Evolutionary conservation across 2,888 invertebrate species (phyloP), one percentile per base, ranked within the genome.

Genomic region (Eupithecia inturbata): DNA sequence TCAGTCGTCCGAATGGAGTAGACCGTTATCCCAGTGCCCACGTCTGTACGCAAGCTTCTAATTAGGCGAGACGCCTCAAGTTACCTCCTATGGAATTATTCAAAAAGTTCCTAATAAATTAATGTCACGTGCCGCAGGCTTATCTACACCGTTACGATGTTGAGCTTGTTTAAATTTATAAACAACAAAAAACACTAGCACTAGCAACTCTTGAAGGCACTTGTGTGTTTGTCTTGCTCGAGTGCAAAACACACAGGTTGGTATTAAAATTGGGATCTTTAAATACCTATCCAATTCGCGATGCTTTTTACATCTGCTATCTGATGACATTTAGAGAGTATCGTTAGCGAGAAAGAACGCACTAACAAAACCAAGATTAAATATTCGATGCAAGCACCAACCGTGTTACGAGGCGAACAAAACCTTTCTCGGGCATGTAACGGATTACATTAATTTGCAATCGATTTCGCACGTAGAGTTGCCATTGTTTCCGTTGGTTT

Each of bases 21-120:
- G 85, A 89, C 92, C 91, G 93, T 91, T 93, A 92, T 83, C 82
- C 83, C 79, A 79, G 75, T 80, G 81, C 87, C 87, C 87, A 88
- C 87, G 87, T 83, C 81, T 80, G 80, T 79, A 81, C 67, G 26
- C 66, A 87, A 89, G 83, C 88, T 88, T 89, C 82, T 89, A 88
- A 91, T 91, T 89, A 89, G 86, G 80, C 81, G 79, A 83, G 80
- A 80, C 82, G 86, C 86, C 85, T 87, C 84, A 84, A 88, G 85
- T 81, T 83, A 83, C 82, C 62, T 62, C 22, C 57, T 83, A 77
- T 78, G 79, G 78, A 84, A 83, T 84, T 81, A 81, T 79, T 77
- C 80, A 79, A 85, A 84, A 84, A 81, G 81, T 82, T 78, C 83
- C 82, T 80, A 87, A 87, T 87, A 87, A 64, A 87, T 80, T 77